These are phyloP conservation scores for Nemotelus pantherinus DNA, from an alignment of 2,888 invertebrate genomes.

Conservation along the genomic window DNA sequence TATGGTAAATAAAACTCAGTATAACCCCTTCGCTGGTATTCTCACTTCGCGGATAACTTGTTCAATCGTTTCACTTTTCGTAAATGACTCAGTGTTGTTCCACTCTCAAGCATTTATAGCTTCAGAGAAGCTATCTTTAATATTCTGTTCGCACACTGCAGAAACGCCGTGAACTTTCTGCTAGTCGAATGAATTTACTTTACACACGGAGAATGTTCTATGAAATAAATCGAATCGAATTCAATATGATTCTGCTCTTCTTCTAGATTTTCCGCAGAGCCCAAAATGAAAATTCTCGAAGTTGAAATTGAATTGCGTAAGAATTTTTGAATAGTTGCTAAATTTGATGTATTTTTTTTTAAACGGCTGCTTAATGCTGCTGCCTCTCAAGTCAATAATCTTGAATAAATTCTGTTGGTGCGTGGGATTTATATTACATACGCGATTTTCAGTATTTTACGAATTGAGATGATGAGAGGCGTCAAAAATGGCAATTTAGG, in stretches of 20 bases:
- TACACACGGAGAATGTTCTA: too few species aligned
- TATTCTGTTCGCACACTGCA: slow-evolving; percentile 1
- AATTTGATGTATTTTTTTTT: too few species aligned
- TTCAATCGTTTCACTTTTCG: background rate
- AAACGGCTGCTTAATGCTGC: too few species aligned
- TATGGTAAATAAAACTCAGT: background rate
- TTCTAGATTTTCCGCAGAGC: background rate
- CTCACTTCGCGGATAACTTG: background rate
- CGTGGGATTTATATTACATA: too few species aligned
- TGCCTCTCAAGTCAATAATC: too few species aligned
- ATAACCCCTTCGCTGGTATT: background rate
- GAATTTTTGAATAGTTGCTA: too few species aligned
- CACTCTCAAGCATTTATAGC: slow-evolving; percentile 11
- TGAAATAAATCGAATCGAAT: too few species aligned
- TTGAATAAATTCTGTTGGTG: too few species aligned
- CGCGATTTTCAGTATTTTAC: too few species aligned
- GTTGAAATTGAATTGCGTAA: background rate
- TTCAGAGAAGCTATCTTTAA: background rate
- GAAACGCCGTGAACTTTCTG: background rate
- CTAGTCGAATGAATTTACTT: background rate
- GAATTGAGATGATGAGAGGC: too few species aligned
- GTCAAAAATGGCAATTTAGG: too few species aligned
- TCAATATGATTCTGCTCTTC: too few species aligned
- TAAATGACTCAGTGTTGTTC: background rate
- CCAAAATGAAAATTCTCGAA: background rate